These are phyloP conservation scores for Drosophila kohkoa DNA, from an alignment of 1,140 invertebrate genomes.

Conservation along the genomic window DNA sequence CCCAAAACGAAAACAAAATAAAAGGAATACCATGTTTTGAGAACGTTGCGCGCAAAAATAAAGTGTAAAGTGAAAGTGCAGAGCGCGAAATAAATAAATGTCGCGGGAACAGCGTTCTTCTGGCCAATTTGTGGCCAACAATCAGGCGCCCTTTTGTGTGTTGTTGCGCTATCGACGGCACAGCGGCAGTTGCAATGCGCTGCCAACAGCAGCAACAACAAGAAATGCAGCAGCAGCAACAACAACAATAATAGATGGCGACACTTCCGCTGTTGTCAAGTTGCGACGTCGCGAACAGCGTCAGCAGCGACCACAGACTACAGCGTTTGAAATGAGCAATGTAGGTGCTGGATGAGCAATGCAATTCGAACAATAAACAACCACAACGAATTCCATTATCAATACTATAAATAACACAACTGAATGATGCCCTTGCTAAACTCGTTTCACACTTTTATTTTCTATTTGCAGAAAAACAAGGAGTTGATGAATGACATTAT, in stretches of 20 bases:
- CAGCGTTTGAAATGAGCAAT: constrained; percentile 72
- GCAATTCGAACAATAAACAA: constrained; percentile 35
- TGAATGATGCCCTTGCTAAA: background rate
- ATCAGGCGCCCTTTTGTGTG: constrained; percentile 47
- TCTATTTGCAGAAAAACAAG: constrained; percentile 89
- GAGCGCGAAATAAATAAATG: constrained; percentile 31
- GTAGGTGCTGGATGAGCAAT: constrained; percentile 57
- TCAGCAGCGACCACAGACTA: constrained; percentile 66
- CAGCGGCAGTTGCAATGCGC: constrained; percentile 37
- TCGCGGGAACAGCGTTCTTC: constrained; percentile 56
- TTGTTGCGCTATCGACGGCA: constrained; percentile 64
- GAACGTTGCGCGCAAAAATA: background rate
- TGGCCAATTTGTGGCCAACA: constrained; percentile 64
- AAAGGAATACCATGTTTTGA: too few relatives aligned
- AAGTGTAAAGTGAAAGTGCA: constrained; percentile 33
- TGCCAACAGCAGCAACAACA: constrained; percentile 10
- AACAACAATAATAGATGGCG: constrained; percentile 37
- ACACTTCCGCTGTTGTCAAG: constrained; percentile 68
- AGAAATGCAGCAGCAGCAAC: constrained; percentile 7
- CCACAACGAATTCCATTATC: constrained; percentile 5
- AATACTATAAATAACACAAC: background rate
- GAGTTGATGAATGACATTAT: constrained; percentile 89
- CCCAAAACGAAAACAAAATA: too few relatives aligned
- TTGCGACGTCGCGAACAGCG: constrained; percentile 53
- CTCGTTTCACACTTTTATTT: constrained; percentile 12